Evolutionary conservation across 2,888 invertebrate genomes (phyloP).

Genomic region (Spicauda simplicius): DNA sequence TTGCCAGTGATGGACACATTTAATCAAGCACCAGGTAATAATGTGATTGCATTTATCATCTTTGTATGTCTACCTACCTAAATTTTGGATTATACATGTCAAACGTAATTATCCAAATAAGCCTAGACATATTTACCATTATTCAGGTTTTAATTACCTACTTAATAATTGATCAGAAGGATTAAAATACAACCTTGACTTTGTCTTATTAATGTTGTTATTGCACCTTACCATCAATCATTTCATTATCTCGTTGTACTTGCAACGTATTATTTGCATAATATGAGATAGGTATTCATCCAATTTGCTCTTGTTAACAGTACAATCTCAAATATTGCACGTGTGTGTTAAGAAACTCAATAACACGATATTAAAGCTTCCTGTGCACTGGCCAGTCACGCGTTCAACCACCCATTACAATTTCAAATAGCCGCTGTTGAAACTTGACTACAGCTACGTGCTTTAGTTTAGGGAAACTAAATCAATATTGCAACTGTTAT

Average conservation of each 20-base stretch:
- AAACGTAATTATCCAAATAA: too few relatives aligned
- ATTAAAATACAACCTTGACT: too few relatives aligned
- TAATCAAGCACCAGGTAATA: too few relatives aligned
- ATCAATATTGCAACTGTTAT: slow-evolving; percentile 13
- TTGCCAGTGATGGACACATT: too few relatives aligned
- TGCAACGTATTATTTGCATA: slow-evolving; percentile 3
- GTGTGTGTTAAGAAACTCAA: slow-evolving; percentile 26
- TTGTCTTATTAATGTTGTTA: background rate
- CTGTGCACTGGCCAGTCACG: slow-evolving; percentile 46
- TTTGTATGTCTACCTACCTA: too few relatives aligned
- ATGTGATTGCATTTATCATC: too few relatives aligned
- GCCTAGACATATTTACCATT: too few relatives aligned
- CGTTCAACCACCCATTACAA: slow-evolving; percentile 54
- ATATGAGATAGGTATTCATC: background rate
- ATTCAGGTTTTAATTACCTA: too few relatives aligned
- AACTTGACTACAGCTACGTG: slow-evolving; percentile 28
- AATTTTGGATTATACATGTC: too few relatives aligned
- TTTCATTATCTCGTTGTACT: slow-evolving; percentile 11
- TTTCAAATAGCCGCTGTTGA: slow-evolving; percentile 51
- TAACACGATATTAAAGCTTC: slow-evolving; percentile 31
- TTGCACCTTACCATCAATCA: background rate
- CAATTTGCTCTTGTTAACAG: slow-evolving; percentile 14
- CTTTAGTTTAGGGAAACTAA: slow-evolving; percentile 30
- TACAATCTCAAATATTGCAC: slow-evolving; percentile 17
- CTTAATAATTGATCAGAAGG: too few relatives aligned